These are phyloP conservation scores for Tetragonula clypearis DNA, from an alignment of 1,140 invertebrate genomes.

Conservation along the genomic window DNA sequence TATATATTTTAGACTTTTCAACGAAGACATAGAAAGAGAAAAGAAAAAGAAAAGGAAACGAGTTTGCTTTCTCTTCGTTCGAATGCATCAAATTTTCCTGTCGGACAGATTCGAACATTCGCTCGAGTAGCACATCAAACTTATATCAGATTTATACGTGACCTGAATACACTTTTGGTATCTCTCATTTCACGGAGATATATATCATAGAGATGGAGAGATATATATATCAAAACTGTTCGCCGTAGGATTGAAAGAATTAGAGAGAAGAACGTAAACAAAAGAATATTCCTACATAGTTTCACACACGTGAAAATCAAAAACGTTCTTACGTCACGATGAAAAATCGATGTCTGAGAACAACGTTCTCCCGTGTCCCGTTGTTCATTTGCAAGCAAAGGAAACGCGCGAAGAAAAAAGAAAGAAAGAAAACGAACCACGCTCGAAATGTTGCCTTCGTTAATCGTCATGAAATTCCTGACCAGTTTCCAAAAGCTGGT, in stretches of 20 bases:
- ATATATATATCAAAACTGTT: too few species aligned
- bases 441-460: background rate
- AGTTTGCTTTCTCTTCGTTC: background rate
- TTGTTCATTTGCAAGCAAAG: background rate
- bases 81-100: background rate
- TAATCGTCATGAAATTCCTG: conserved; percentile 11
- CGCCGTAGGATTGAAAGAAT: background rate
- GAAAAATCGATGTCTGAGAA: background rate
- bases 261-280: background rate
- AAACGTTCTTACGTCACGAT: background rate
- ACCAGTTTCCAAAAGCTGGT: conserved; percentile 59
- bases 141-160: too few species aligned
- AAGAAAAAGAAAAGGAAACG: too few species aligned
- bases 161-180: too few species aligned
- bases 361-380: background rate
- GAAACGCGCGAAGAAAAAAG: background rate
- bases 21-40: too few species aligned
- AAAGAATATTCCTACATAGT: too few species aligned
- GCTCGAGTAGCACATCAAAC: background rate
- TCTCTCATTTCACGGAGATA: too few species aligned
- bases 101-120: background rate
- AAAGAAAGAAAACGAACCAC: background rate
- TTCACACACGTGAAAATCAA: background rate
- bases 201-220: too few species aligned
- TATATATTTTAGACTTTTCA: too few species aligned